Conservation (phyloP, 2,113 vertebrate genomes). For the Bucco capensis region DNA sequence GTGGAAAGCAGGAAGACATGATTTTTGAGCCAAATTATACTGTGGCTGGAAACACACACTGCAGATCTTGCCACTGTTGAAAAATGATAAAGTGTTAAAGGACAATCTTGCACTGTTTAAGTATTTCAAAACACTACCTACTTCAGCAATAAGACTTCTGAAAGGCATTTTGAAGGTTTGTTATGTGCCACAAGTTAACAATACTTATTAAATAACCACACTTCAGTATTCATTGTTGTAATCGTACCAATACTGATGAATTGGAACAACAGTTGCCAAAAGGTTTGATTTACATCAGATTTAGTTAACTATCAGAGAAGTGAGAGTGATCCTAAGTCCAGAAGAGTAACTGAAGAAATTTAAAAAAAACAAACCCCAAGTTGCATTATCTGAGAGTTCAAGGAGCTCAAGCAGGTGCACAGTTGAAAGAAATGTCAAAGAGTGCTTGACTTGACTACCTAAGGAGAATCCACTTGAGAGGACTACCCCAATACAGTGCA, state of each 20-base stretch:
- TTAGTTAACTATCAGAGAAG: not conserved
- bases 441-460: not conserved
- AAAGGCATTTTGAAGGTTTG: not conserved
- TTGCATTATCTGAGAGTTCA: not conserved
- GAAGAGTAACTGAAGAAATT: not conserved
- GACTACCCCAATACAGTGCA: not conserved
- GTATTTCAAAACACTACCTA: not conserved
- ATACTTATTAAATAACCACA: not conserved
- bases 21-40: not conserved
- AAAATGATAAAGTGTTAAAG: constrained; percentile 9
- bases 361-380: not conserved
- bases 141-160: not conserved
- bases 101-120: not conserved
- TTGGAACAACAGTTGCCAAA: not conserved
- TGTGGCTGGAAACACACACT: not conserved
- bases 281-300: not conserved
- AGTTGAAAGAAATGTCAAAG: not conserved
- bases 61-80: not conserved
- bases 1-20: not conserved
- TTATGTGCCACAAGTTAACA: not conserved
- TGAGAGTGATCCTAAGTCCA: not conserved
- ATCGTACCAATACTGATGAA: not conserved
- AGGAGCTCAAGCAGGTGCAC: not conserved
- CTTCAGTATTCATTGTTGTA: not conserved
- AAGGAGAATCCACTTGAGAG: not conserved